A percentile compares a stretch with the other conserved stretches of the same genome.
Evolutionary conservation across 2,797 vertebrate species (phyloP).

Genomic region (Malacoraja senta): DNA sequence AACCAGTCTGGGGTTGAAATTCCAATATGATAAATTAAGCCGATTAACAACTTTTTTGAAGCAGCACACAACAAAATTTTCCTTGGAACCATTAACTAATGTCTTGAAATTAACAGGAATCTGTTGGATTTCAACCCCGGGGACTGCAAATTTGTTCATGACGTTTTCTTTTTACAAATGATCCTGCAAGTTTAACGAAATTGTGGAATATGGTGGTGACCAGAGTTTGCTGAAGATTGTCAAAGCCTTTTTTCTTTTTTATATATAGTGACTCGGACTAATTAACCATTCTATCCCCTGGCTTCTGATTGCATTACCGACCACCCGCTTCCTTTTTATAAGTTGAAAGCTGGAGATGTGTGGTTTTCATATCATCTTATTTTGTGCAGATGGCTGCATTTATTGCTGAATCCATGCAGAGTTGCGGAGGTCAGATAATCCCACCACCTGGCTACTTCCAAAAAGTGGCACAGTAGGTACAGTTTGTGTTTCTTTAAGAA

Average conservation of each 20-base stretch:
- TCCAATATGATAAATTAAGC: background rate
- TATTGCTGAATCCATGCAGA: slow-evolving; percentile 96
- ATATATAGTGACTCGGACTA: background rate
- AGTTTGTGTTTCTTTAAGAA: slow-evolving; percentile 28
- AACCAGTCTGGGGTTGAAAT: background rate
- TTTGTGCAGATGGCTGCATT: slow-evolving; percentile 87
- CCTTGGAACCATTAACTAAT: background rate
- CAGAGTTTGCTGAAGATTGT: background rate
- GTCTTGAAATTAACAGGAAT: background rate
- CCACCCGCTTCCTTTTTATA: slow-evolving; percentile 44
- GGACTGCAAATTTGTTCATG: background rate
- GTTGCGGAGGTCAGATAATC: slow-evolving; percentile 94
- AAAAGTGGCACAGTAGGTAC: slow-evolving; percentile 91
- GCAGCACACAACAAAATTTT: background rate
- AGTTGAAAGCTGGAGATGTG: slow-evolving; percentile 40
- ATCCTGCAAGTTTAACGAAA: background rate
- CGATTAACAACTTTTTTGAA: background rate
- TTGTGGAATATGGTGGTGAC: background rate
- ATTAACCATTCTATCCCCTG: slow-evolving; percentile 31
- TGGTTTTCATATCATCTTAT: slow-evolving; percentile 58
- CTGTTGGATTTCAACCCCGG: background rate
- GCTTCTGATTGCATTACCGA: background rate
- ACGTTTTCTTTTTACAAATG: background rate
- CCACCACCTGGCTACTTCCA: slow-evolving; percentile 92
- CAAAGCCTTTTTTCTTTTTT: background rate